Percentiles rank a stretch among this genome's conserved stretches.
Evolutionary conservation across 2,113 vertebrate species (phyloP).

Genomic region (Thalassoma bifasciatum): DNA sequence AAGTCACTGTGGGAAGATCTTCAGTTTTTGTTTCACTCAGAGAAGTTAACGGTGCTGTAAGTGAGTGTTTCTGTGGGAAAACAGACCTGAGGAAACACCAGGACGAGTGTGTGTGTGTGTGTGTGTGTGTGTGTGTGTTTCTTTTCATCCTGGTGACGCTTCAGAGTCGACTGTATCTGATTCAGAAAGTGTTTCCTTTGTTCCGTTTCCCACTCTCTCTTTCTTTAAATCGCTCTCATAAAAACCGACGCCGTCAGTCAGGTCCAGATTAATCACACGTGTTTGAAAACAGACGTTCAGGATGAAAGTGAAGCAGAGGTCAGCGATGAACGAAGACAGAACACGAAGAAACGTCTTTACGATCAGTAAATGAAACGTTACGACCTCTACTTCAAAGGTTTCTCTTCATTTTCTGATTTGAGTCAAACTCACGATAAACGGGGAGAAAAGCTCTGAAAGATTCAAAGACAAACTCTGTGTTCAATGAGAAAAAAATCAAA

Average conservation of each 20-base stretch:
- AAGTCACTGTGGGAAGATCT: constrained; percentile 22
- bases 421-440: too few species aligned
- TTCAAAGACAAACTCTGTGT: too few species aligned
- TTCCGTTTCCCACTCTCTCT: not conserved
- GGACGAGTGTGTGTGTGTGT: too few species aligned
- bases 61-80: constrained; percentile 41
- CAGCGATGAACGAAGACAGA: not conserved
- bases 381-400: too few species aligned
- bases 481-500: too few species aligned
- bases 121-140: too few species aligned
- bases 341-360: too few species aligned
- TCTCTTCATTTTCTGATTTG: too few species aligned
- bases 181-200: constrained; percentile 36
- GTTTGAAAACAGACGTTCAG: constrained; percentile 15
- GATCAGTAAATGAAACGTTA: too few species aligned
- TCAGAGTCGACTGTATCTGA: constrained; percentile 17
- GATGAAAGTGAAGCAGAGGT: constrained; percentile 12
- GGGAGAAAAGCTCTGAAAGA: too few species aligned
- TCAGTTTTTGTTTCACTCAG: not conserved
- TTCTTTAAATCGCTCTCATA: constrained; percentile 8
- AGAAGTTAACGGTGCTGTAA: too few species aligned
- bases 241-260: constrained; percentile 53
- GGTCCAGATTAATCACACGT: constrained; percentile 50
- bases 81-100: constrained; percentile 5
- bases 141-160: constrained; percentile 32